Base-by-base conservation (phyloP, 2,888 invertebrate species). In the Adela reaumurella region DNA sequence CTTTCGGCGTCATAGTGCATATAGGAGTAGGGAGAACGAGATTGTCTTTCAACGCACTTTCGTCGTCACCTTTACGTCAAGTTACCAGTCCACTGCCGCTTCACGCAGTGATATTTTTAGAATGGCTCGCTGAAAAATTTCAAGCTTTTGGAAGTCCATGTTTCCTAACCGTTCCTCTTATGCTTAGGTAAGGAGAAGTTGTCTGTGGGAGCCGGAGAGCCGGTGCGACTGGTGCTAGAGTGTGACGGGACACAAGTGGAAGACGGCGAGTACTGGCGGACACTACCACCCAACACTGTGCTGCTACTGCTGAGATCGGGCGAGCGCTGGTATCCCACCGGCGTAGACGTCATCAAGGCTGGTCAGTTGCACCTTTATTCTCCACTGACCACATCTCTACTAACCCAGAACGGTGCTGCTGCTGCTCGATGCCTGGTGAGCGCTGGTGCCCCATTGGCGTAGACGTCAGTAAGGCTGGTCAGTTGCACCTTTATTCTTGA, bases 191-290 rank as follows among this genome's bases (percentile, higher is more conserved):
- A 93, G 69, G 94, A 94, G 81, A 94, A 94, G 81, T 82, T 94
- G 65, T 89, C 90, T 62, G 89, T 94, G 72, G 88, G 89, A 63
- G 86, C 88, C 68, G 86, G 87, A 70, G 94, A 94, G 83, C 89
- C 88, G 64, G 92, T 94, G 65, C 87, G 92, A 63, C 84, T 96
- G 72, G 95, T 96, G 67, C 82, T 96, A 59, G 96, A 96, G 82
- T 88, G 90, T 64, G 97, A 96, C 87, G 97, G 97, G 62, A 96
- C 96, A 57, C 94, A 96, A 81, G 92, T 96, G 47, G 95, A 96
- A 69, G 95, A 96, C 86, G 93, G 94, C 60, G 94, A 94, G 67
- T 96, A 95, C 81, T 96, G 96, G 84, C 88, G 93, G 62, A 94
- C 94, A 52, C 83, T 96, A 62, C 91, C 94, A 54, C 92, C 93